phyloP scores from a whole-genome alignment of 1,140 invertebrate genomes.

The Papilio machaon region DNA sequence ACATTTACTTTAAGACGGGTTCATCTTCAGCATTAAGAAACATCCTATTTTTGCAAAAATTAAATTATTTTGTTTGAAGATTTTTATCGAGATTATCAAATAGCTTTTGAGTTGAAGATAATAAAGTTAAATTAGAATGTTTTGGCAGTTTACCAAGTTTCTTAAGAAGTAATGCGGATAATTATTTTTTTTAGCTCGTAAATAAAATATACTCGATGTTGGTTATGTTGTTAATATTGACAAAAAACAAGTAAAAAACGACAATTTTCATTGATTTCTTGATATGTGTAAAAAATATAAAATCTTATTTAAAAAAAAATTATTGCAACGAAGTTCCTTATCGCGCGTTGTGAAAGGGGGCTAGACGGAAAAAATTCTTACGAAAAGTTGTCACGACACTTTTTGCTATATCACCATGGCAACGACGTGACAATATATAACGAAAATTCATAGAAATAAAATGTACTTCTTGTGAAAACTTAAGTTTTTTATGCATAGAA shows the following conservation, averaged over 20 bases:
- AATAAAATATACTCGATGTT: not conserved
- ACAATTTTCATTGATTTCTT: no score
- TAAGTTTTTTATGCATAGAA: no score
- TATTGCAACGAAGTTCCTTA: no score
- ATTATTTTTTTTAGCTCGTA: not conserved
- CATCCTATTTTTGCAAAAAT: slow-evolving; percentile 1
- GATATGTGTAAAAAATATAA: no score
- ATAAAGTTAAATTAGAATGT: slow-evolving; percentile 28
- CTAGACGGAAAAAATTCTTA: no score
- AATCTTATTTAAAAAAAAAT: no score
- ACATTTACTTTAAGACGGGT: not conserved
- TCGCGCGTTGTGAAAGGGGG: no score
- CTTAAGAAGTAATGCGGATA: not conserved
- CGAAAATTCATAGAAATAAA: no score
- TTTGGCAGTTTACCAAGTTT: slow-evolving; percentile 1
- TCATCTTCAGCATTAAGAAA: not conserved
- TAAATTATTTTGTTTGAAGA: slow-evolving; percentile 25
- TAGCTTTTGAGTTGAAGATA: slow-evolving; percentile 18
- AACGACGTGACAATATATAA: no score
- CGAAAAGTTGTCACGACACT: no score
- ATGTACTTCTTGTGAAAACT: no score
- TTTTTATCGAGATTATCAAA: slow-evolving; percentile 33
- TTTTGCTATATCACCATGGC: no score
- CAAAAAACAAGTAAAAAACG: not conserved
- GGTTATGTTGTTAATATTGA: not conserved